Base-by-base conservation (phyloP, 1,140 invertebrate genomes). In the Penaeus vannamei region DNA sequence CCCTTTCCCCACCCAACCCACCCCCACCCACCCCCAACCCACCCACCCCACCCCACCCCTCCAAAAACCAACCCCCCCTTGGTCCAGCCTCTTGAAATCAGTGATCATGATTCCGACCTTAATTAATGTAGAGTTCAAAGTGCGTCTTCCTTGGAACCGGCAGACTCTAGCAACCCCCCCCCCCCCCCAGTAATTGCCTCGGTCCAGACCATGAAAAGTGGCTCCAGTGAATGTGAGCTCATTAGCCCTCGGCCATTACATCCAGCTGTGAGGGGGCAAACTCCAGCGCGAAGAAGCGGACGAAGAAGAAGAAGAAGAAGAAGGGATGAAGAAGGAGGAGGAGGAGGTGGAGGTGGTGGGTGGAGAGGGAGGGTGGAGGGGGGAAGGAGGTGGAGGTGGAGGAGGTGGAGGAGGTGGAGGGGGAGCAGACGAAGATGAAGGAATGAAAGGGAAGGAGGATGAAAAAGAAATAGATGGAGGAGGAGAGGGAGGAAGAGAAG, bases 201-300 rank as follows among this genome's bases (percentile, higher is more conserved):
- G n/a, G 66, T 12, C 32, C 66, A 32, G 66, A 72, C 66, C 66
- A 72, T 72, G 66, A 72, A 72, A 72, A 72, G 66, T 72, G 66
- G 66, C n/a, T n/a, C n/a, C 66, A 72, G 66, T 72, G 66, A 72
- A 72, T 72, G 66, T n/a, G 66, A 72, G 66, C 66, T 72, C 66
- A 72, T 72, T 72, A 72, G 66, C 66, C 66, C 66, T 4, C n/a
- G n/a, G n/a, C 66, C 23, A 72, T 72, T 72, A 72, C 66, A 72
- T 26, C 66, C 66, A 72, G 66, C 66, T 72, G 66, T 72, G 66
- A 23, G 59, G 59, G 80, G 53, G 53, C 53, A 53, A 53, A 53
- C 53, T 53, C 53, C 53, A 10, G 12, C 53, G 59, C 22, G 36
- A 53, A 60, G 36, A 82, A 82, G 23, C 20, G 61, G 29, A 82